Base-by-base conservation (phyloP, 2,888 invertebrate genomes). In the Stegophylla sp. region DNA sequence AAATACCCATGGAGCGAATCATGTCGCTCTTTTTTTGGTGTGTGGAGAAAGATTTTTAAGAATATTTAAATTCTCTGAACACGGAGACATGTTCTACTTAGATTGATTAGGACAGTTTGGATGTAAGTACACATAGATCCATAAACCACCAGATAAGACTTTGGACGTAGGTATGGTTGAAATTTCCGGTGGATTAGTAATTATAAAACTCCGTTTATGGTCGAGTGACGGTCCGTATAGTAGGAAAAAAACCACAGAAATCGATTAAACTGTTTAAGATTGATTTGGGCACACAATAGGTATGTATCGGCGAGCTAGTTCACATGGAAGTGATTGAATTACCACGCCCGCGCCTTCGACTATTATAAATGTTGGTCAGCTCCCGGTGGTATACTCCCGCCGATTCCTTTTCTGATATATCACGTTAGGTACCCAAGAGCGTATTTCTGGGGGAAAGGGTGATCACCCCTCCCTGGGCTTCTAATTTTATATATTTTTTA, bases 231-330 rank as follows among this genome's bases (percentile, higher is more conserved):
- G n/a, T 61, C 48, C 23, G 12, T 34, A 34, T 7, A 20, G 28
- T n/a, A 10, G 67, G 28, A 59, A 59, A 71, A 23, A 71, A 79
- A 79, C 79, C 79, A 51, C 79, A 79, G 26, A 69, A 79, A 79
- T 79, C 79, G 79, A 79, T 79, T 79, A 79, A 79, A 71, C 79
- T 79, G 59, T 76, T 76, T 66, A 66, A 75, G 34, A 64, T 10
- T 17, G 41, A 34, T 20, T 28, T 43, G n/a, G n/a, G 28, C 13
- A 10, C 10, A 43, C 10, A 43, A 10, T n/a, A 53, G 15, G 12
- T 51, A 48, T 7, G 23, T 45, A 9, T 74, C n/a, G n/a, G n/a
- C 20, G 34, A 26, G 34, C 23, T 34, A 23, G 53, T 76, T 76
- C 75, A 53, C 66, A 53, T 64, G 41, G 51, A 53, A 51, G 43